Evolutionary conservation across 35 echinoderm and acorn worm species (phyloP).

Genomic region (Eucidaris tribuloides): DNA sequence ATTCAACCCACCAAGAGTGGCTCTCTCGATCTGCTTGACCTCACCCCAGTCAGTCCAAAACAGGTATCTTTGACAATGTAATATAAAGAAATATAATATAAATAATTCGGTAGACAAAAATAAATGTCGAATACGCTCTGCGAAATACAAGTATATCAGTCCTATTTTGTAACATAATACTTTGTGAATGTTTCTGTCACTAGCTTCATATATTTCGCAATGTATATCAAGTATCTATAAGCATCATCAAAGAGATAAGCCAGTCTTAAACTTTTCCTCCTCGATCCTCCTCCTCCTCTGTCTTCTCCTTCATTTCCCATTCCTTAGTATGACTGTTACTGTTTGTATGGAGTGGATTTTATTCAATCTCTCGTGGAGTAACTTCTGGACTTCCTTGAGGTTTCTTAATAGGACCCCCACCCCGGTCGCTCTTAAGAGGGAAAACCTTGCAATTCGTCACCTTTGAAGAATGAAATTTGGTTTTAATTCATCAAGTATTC

Average conservation of each 20-base stretch:
- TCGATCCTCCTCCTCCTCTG: too few species aligned
- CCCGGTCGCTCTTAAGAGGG: too few species aligned
- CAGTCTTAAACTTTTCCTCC: not conserved
- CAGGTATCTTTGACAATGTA: slow-evolving; percentile 25
- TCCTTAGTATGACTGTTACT: too few species aligned
- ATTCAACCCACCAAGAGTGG: slow-evolving; percentile 43
- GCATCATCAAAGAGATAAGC: not conserved
- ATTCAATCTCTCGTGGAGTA: too few species aligned
- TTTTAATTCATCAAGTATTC: too few species aligned
- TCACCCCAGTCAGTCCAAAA: slow-evolving; percentile 63
- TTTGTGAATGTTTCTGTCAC: not conserved
- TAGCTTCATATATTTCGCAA: not conserved
- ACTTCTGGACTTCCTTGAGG: too few species aligned
- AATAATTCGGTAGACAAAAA: not conserved
- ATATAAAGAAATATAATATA: not conserved
- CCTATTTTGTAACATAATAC: not conserved
- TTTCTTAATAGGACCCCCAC: too few species aligned
- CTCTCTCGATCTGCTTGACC: slow-evolving; percentile 30
- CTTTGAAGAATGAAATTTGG: too few species aligned
- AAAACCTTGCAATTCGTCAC: too few species aligned
- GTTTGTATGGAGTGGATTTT: too few species aligned
- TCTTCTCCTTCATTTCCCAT: too few species aligned
- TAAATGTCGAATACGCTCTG: too few species aligned
- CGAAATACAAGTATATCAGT: not conserved
- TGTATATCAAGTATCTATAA: not conserved